These are phyloP conservation scores for Ditylenchus weischeri DNA, from an alignment of 2,888 invertebrate species.

Conservation along the genomic window DNA sequence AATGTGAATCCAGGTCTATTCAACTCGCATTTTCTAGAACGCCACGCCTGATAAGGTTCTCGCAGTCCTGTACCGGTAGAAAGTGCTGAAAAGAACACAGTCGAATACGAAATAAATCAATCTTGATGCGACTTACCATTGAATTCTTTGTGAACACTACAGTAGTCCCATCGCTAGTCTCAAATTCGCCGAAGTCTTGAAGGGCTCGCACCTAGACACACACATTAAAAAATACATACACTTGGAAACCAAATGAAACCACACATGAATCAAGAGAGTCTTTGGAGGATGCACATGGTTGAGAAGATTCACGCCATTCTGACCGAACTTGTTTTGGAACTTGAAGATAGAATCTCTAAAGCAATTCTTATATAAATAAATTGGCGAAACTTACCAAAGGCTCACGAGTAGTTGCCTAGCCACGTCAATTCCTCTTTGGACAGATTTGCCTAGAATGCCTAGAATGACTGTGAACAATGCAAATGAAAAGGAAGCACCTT, in stretches of 20 bases:
- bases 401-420: no score
- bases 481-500: slow-evolving; percentile 4
- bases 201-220: slow-evolving; percentile 68
- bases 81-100: slow-evolving; percentile 40
- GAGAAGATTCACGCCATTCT: slow-evolving; percentile 73
- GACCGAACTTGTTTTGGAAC: slow-evolving; percentile 85
- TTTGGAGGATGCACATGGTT: slow-evolving; percentile 74
- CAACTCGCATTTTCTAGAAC: slow-evolving; percentile 24
- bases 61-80: slow-evolving; percentile 49
- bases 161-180: slow-evolving; percentile 86
- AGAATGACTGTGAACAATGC: neutral
- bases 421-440: no score
- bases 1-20: no score
- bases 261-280: slow-evolving; percentile 68
- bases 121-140: slow-evolving; percentile 62
- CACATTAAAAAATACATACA: neutral
- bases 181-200: slow-evolving; percentile 85
- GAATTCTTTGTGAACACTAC: slow-evolving; percentile 83
- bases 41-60: slow-evolving; percentile 52
- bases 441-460: neutral
- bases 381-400: no score
- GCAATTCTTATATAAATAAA: neutral
- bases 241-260: neutral
- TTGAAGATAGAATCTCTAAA: slow-evolving; percentile 74
- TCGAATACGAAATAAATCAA: no score